Base-by-base conservation (phyloP, 2,888 invertebrate genomes). In the Drosophila histrio region DNA sequence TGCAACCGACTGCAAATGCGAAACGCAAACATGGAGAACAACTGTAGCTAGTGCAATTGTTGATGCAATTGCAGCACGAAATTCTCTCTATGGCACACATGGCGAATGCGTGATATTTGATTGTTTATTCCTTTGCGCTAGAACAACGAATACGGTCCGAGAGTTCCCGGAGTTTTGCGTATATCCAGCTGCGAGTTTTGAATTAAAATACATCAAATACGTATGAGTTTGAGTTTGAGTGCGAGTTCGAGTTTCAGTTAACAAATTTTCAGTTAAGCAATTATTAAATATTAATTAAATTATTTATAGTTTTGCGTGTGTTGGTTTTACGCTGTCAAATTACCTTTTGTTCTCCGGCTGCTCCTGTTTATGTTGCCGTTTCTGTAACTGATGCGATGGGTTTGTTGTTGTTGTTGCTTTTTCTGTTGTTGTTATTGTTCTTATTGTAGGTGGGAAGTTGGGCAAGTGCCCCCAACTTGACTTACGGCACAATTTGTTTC, bases 401-500 rank as follows among this genome's bases (percentile, higher is more conserved):
- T n/a, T n/a, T 57, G 32, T 39, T 52, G 22, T 34, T 54, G 15
- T 65, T 44, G 19, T 28, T 6, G 15, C 39, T 43, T 9, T 38
- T 54, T 34, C 38, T 53, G 15, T 41, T 32, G 21, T 6, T 49
- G 36, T 38, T 53, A 41, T 26, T 59, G 49, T 38, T 38, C 36
- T 47, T n/a, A n/a, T n/a, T n/a, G n/a, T 47, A 44, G 36, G 44
- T 22, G 56, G 56, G 49, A 30, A 60, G 59, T 76, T 78, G 75
- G 71, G 65, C 75, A 58, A 68, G 68, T 54, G 87, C 87, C 80
- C 84, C 77, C 80, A 84, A 83, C 84, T 71, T 87, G 81, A 77
- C 80, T 81, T 77, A 69, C 81, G 80, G 80, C 84, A 77, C 84
- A 81, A 81, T 82, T 81, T 78, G 67, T 84, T 72, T 32, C 77